A percentile compares a stretch with the other conserved stretches of the same genome.
Conservation (phyloP, 2,113 vertebrate species). For the Heterochromis multidens region DNA sequence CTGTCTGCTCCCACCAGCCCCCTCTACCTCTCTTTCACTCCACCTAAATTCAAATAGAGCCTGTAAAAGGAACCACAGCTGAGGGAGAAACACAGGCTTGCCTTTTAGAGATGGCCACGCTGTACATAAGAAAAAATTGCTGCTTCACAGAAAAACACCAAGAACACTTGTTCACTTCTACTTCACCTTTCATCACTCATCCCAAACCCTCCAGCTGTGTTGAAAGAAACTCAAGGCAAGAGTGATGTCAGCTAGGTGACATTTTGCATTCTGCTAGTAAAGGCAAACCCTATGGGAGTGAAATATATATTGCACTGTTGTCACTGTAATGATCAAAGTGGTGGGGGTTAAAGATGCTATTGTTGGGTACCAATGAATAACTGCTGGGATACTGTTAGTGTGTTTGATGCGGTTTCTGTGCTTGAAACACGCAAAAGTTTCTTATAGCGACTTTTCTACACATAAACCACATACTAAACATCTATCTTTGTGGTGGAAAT, state of each 20-base stretch:
- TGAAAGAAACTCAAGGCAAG: neutral
- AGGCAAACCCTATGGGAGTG: neutral
- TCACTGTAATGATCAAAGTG: neutral
- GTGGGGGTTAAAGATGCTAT: neutral
- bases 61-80: neutral
- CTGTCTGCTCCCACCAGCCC: conserved; percentile 28
- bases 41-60: neutral
- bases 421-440: neutral
- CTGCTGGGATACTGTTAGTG: neutral
- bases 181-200: neutral
- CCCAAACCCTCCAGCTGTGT: neutral
- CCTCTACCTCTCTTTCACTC: conserved; percentile 3
- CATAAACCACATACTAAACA: neutral
- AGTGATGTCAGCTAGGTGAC: neutral
- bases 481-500: neutral
- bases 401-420: neutral
- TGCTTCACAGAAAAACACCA: neutral
- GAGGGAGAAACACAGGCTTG: neutral
- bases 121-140: neutral
- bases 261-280: neutral
- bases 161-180: neutral
- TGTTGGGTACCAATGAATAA: neutral
- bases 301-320: neutral
- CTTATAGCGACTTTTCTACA: neutral
- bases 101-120: neutral